phyloP scores from a whole-genome alignment of 2,113 vertebrate genomes.

The Spizaetus ornatus region DNA sequence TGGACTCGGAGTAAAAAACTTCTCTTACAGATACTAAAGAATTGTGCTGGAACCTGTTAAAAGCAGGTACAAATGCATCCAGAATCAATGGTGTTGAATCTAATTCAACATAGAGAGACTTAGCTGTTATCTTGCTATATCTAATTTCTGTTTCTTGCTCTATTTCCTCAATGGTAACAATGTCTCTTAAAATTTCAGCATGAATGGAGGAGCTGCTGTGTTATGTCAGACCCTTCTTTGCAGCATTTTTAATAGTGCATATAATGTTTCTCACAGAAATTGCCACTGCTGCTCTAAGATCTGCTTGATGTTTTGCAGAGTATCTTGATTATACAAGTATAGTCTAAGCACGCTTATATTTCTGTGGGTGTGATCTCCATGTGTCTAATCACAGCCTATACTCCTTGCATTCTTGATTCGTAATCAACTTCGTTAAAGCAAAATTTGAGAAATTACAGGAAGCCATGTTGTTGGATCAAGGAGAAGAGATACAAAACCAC shows the following conservation, averaged over 20 bases:
- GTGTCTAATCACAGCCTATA: not conserved
- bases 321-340: constrained; percentile 7
- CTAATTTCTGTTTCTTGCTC: not conserved
- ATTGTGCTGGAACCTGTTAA: not conserved
- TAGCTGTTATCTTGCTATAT: not conserved
- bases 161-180: not conserved
- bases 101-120: not conserved
- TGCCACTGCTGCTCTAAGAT: not conserved
- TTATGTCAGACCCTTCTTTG: not conserved
- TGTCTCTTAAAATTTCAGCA: not conserved
- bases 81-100: not conserved
- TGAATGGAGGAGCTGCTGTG: not conserved
- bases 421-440: not conserved
- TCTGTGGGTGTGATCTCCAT: not conserved
- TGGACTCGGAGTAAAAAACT: not conserved
- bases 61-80: not conserved
- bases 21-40: not conserved
- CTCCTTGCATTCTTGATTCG: constrained; percentile 9
- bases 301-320: not conserved
- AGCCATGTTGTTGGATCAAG: not conserved
- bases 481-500: not conserved
- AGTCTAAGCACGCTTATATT: not conserved
- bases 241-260: not conserved
- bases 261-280: not conserved
- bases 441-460: constrained; percentile 36